Evolutionary conservation across 2,888 invertebrate genomes (phyloP).

Genomic region (Dusona sp.): DNA sequence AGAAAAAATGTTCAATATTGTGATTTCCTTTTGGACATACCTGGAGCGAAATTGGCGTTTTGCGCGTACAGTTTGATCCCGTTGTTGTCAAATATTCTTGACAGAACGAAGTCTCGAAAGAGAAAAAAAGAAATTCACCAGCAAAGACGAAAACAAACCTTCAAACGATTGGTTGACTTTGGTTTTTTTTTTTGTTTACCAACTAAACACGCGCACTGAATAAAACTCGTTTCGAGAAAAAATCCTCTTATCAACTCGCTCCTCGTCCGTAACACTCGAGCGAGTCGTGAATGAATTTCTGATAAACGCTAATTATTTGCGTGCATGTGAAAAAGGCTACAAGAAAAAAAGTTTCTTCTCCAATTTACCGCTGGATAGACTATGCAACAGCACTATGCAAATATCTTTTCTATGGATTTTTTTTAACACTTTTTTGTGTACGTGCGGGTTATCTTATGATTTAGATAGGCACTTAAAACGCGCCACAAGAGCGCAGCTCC

Average conservation of each 20-base stretch:
- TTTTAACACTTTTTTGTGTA: not conserved
- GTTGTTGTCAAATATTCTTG: conserved; percentile 44
- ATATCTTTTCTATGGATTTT: not conserved
- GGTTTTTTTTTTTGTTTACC: not conserved
- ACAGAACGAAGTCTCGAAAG: not conserved
- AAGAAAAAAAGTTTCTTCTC: conserved; percentile 45
- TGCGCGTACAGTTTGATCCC: conserved; percentile 68
- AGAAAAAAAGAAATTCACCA: not conserved
- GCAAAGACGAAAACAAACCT: not conserved
- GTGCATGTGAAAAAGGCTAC: conserved; percentile 7
- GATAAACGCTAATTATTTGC: conserved; percentile 59
- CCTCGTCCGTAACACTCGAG: conserved; percentile 56
- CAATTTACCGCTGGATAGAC: conserved; percentile 7
- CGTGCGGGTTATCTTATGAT: not conserved
- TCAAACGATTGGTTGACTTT: not conserved
- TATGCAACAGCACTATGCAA: not conserved
- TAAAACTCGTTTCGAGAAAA: conserved; percentile 46
- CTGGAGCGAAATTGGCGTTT: conserved; percentile 71
- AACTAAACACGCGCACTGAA: conserved; percentile 39
- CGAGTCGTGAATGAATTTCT: conserved; percentile 32
- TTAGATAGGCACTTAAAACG: conserved; percentile 47
- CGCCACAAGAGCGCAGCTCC: conserved; percentile 74
- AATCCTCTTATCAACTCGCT: conserved; percentile 29
- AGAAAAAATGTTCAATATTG: conserved; percentile 13
- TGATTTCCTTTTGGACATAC: conserved; percentile 65